Evolutionary conservation across 2,113 vertebrate genomes (phyloP).

Genomic region (Stigmatopora argus): DNA sequence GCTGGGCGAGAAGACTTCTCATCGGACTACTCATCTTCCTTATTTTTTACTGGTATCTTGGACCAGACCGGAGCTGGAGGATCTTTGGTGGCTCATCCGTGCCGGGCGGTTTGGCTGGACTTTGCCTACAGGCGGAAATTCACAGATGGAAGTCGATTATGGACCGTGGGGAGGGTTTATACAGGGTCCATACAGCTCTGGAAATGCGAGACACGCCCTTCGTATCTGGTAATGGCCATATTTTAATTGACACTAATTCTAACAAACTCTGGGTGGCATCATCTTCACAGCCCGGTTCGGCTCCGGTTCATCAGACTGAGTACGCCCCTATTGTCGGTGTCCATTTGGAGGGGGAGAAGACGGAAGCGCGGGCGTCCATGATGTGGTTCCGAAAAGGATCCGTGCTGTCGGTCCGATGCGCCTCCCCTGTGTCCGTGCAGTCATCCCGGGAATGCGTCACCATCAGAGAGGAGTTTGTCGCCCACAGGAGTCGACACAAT

Average conservation of each 20-base stretch:
- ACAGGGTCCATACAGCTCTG: conserved; percentile 47
- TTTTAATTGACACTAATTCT: conserved; percentile 76
- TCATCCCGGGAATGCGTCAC: conserved; percentile 76
- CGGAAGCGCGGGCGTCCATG: conserved; percentile 70
- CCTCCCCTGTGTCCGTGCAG: conserved; percentile 54
- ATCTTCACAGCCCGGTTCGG: conserved; percentile 62
- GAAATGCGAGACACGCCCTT: conserved; percentile 66
- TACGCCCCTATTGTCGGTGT: conserved; percentile 73
- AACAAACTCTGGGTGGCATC: conserved; percentile 84
- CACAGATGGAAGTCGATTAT: conserved; percentile 72
- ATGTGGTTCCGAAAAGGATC: conserved; percentile 80
- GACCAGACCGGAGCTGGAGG: conserved; percentile 66
- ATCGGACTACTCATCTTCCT: conserved; percentile 76
- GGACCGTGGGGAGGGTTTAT: conserved; percentile 65
- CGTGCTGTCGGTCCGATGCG: conserved; percentile 76
- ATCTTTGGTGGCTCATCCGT: conserved; percentile 61
- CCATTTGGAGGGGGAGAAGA: conserved; percentile 60
- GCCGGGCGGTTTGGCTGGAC: conserved; percentile 68
- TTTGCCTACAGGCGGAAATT: conserved; percentile 77
- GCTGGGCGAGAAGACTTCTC: conserved; percentile 85
- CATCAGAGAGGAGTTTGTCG: conserved; percentile 85
- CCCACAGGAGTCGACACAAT: conserved; percentile 83
- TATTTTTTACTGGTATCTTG: conserved; percentile 83
- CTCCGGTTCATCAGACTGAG: conserved; percentile 73
- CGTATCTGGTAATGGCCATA: conserved; percentile 82